Conservation (phyloP, 1,140 invertebrate species). For the Conopomorpha cramerella region DNA sequence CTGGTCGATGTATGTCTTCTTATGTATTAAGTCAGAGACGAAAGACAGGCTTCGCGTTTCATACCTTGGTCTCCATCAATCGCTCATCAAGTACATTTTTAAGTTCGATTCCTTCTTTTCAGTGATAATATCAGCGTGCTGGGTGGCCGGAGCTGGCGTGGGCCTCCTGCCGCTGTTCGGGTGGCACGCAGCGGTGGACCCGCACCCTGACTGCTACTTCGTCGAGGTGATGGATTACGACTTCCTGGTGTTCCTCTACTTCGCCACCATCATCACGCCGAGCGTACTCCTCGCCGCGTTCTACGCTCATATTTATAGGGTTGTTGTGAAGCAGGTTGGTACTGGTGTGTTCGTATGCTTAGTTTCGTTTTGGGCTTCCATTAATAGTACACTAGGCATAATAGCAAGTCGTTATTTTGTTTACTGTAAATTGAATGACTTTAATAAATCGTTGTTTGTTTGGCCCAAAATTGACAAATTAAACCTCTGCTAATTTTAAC, state of each 20-base stretch:
- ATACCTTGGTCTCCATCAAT: not conserved
- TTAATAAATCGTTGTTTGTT: too few species aligned
- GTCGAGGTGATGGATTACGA: conserved; percentile 85
- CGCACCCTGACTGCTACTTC: conserved; percentile 72
- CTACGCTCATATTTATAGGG: conserved; percentile 86
- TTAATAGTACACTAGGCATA: too few species aligned
- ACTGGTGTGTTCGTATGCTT: too few species aligned
- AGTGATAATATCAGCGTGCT: conserved; percentile 85
- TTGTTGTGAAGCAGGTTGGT: conserved; percentile 90
- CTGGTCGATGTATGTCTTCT: too few species aligned
- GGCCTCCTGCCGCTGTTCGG: conserved; percentile 84
- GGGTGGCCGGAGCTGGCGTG: conserved; percentile 78
- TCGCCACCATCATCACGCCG: conserved; percentile 86
- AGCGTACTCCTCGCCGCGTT: conserved; percentile 81
- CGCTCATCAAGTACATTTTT: not conserved
- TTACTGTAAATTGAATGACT: too few species aligned
- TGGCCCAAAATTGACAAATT: too few species aligned
- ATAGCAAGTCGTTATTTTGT: too few species aligned
- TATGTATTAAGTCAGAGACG: too few species aligned
- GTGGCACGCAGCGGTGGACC: conserved; percentile 73
- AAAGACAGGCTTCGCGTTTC: not conserved
- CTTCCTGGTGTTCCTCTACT: conserved; percentile 87
- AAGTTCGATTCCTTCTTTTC: conserved; percentile 32
- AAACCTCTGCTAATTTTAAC: too few species aligned
- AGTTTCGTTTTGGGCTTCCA: too few species aligned